Conservation (phyloP, 2,113 vertebrate genomes). For the Anarrhichthys ocellatus region DNA sequence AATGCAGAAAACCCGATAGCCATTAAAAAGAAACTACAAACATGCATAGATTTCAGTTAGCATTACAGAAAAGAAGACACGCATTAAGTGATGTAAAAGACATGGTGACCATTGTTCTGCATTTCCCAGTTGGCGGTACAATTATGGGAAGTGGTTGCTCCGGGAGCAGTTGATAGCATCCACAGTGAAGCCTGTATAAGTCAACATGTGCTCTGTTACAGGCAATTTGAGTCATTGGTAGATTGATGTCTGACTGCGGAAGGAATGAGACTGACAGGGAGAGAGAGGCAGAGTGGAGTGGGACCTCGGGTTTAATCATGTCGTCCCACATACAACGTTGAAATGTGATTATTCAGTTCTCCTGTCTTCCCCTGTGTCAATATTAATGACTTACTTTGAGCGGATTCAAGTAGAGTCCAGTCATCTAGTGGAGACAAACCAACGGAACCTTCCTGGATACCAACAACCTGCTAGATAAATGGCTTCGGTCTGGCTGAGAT, state of each 20-base stretch:
- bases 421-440: background rate
- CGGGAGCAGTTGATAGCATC: slow-evolving; percentile 32
- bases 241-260: slow-evolving; percentile 5
- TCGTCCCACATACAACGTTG: slow-evolving; percentile 38
- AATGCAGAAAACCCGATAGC: background rate
- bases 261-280: slow-evolving; percentile 10
- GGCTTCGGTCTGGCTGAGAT: background rate
- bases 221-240: slow-evolving; percentile 8
- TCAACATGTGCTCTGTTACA: slow-evolving; percentile 11
- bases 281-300: background rate
- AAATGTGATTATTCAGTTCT: slow-evolving; percentile 66
- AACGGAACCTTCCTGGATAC: background rate
- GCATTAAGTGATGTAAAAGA: background rate
- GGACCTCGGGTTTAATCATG: slow-evolving; percentile 40
- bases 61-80: background rate
- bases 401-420: slow-evolving; percentile 22
- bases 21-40: background rate
- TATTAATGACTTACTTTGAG: slow-evolving; percentile 53
- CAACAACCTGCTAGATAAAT: slow-evolving; percentile 9
- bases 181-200: background rate
- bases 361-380: slow-evolving; percentile 42
- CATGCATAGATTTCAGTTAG: background rate
- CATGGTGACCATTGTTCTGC: background rate
- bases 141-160: slow-evolving; percentile 7
- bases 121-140: background rate